phyloP scores from a whole-genome alignment of 2,113 vertebrate genomes.

The Elanus axillaris region DNA sequence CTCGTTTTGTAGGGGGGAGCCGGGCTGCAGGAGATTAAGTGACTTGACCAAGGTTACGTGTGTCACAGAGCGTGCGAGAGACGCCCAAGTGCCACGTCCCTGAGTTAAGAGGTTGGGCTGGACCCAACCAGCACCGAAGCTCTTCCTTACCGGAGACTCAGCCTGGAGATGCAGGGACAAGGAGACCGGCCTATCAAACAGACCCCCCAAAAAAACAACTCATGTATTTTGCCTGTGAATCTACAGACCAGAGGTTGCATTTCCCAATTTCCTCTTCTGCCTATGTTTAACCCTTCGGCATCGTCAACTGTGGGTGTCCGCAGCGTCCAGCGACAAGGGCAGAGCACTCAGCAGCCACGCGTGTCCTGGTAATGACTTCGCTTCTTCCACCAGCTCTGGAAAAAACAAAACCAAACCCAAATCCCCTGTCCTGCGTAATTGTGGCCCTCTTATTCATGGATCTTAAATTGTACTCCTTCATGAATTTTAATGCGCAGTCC shows the following conservation, averaged over 20 bases:
- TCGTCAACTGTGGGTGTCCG: neutral
- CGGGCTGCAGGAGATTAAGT: neutral
- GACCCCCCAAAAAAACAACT: neutral
- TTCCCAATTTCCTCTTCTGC: neutral
- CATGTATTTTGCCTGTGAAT: fast-evolving
- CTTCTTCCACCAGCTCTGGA: conserved; percentile 59
- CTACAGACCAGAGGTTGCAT: neutral
- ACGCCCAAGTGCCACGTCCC: fast-evolving
- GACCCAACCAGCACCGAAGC: neutral
- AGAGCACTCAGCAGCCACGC: neutral
- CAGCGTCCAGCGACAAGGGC: neutral
- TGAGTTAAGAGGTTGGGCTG: neutral
- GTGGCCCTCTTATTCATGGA: conserved; percentile 61
- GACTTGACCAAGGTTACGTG: neutral
- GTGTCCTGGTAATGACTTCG: conserved; percentile 36
- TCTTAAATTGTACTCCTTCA: conserved; percentile 55
- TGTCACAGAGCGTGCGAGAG: neutral
- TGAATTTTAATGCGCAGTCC: conserved; percentile 71
- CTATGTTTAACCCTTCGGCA: fast-evolving
- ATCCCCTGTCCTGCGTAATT: conserved; percentile 34
- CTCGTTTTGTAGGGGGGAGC: fast-evolving
- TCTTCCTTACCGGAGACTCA: neutral
- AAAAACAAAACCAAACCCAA: conserved; percentile 26
- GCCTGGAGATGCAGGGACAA: neutral
- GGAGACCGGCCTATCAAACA: neutral